Conservation (phyloP, 2,888 invertebrate genomes). For the Stictocephala bisonia region DNA sequence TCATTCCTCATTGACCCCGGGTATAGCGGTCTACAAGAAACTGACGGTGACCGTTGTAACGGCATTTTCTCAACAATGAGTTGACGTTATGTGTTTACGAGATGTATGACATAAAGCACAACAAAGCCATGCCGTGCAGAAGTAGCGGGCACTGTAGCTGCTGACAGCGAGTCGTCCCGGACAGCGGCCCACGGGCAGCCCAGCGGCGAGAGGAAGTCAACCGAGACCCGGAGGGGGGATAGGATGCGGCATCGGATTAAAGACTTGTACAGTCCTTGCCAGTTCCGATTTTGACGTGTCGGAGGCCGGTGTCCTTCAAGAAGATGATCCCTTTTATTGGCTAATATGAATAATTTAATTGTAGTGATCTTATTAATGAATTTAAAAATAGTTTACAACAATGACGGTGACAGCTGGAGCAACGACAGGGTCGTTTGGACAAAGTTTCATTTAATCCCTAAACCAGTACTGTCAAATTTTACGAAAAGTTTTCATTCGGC, state of each 20-base stretch:
- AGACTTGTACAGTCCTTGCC: constrained; percentile 30
- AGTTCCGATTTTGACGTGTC: constrained; percentile 40
- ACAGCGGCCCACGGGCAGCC: background rate
- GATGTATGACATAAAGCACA: too few relatives aligned
- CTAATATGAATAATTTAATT: background rate
- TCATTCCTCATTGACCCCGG: too few relatives aligned
- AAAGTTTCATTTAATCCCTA: constrained; percentile 24
- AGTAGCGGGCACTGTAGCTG: too few relatives aligned
- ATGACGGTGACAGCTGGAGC: constrained; percentile 50
- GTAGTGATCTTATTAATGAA: constrained; percentile 11
- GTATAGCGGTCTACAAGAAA: too few relatives aligned
- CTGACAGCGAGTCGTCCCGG: constrained; percentile 20
- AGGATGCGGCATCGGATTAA: constrained; percentile 33
- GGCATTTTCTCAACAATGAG: too few relatives aligned
- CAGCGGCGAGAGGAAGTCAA: background rate
- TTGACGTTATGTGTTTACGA: too few relatives aligned
- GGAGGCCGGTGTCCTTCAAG: constrained; percentile 26
- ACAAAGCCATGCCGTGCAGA: too few relatives aligned
- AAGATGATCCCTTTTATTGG: constrained; percentile 12
- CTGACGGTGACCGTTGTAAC: too few relatives aligned
- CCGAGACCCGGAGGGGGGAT: constrained; percentile 1
- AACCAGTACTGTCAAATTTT: constrained; percentile 19
- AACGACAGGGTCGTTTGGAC: constrained; percentile 12
- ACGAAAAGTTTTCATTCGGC: constrained; percentile 24
- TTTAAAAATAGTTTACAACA: constrained; percentile 41